These are phyloP conservation scores for Amphilophus citrinellus DNA, from an alignment of 2,113 vertebrate species.

Conservation along the genomic window DNA sequence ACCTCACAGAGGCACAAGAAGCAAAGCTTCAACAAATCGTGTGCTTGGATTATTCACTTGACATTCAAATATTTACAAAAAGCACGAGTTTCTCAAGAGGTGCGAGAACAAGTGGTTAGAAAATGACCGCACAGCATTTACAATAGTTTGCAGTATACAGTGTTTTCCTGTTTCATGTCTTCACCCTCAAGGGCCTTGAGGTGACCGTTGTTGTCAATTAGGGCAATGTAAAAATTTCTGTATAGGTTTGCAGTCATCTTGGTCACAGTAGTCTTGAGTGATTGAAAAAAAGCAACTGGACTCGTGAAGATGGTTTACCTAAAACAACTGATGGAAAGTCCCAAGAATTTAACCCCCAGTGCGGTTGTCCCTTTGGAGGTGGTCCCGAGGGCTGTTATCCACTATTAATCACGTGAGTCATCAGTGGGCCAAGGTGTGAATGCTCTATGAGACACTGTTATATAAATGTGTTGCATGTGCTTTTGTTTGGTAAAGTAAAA, in stretches of 20 bases:
- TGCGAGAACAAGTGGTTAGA: too few species aligned
- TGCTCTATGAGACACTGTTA: too few species aligned
- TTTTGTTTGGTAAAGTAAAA: too few species aligned
- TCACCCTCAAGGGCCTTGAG: background rate
- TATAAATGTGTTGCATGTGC: too few species aligned
- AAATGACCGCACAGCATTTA: background rate
- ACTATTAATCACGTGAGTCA: background rate
- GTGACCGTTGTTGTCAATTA: background rate
- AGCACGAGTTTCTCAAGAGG: background rate
- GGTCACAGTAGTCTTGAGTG: too few species aligned
- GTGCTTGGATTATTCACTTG: background rate
- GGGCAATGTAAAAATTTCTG: background rate
- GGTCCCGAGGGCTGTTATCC: background rate
- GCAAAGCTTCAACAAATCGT: background rate
- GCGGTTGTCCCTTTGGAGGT: too few species aligned
- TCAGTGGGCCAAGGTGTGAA: background rate
- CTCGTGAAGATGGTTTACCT: background rate
- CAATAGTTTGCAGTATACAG: background rate
- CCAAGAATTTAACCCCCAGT: too few species aligned
- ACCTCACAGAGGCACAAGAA: background rate
- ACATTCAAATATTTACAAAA: background rate
- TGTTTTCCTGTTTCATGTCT: background rate
- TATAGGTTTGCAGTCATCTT: too few species aligned
- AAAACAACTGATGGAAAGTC: background rate
- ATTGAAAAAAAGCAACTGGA: too few species aligned